These are phyloP conservation scores for Galemys pyrenaicus DNA, from an alignment of 2,113 vertebrate species.

Conservation along the genomic window DNA sequence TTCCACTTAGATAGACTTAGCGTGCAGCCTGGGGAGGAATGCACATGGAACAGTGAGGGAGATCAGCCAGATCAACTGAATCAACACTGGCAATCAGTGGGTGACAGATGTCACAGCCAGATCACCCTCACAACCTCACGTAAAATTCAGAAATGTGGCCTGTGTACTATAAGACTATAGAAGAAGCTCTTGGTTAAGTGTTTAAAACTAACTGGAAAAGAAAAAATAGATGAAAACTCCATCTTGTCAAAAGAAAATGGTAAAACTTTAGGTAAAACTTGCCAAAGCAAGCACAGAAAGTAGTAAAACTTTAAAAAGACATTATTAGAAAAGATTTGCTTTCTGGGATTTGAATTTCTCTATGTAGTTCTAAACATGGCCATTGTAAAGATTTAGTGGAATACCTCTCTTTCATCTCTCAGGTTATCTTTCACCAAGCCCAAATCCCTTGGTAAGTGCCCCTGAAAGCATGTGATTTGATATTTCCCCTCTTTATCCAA, in stretches of 20 bases:
- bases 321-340: neutral
- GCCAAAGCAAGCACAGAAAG: neutral
- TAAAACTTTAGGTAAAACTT: too few relatives aligned
- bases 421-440: slow-evolving; percentile 41
- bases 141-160: slow-evolving; percentile 16
- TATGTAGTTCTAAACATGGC: neutral
- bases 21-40: too few relatives aligned
- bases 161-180: neutral
- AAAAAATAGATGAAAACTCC: slow-evolving; percentile 1
- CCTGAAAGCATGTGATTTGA: slow-evolving; percentile 45
- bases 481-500: neutral
- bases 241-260: slow-evolving; percentile 25
- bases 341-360: slow-evolving; percentile 28
- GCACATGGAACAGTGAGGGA: too few relatives aligned
- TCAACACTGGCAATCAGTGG: too few relatives aligned
- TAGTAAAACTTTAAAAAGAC: neutral
- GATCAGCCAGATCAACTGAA: too few relatives aligned
- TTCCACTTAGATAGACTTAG: too few relatives aligned
- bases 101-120: too few relatives aligned
- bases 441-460: slow-evolving; percentile 48
- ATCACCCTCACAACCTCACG: neutral
- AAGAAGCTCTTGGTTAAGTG: slow-evolving; percentile 13
- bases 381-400: slow-evolving; percentile 33
- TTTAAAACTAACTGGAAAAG: slow-evolving; percentile 17
- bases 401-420: slow-evolving; percentile 51